A percentile compares a stretch with the other conserved stretches of the same genome.
Evolutionary conservation across 2,888 invertebrate species (phyloP).

Genomic region (Heteromurus nitidus): DNA sequence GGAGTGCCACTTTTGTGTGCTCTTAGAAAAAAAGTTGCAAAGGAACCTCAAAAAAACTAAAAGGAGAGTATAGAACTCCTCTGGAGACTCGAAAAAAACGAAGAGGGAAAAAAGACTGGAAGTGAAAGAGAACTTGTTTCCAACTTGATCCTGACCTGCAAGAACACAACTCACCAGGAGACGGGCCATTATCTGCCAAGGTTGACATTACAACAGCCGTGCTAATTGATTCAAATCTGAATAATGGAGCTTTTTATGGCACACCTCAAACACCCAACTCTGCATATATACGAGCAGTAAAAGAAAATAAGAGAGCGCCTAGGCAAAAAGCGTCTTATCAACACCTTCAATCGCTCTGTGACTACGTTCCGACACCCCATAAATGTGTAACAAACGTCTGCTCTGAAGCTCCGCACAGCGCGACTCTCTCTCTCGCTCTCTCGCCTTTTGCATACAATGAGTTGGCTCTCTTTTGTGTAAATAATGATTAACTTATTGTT

Average conservation of each 20-base stretch:
- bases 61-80: background rate
- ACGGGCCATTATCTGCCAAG: constrained; percentile 44
- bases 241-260: constrained; percentile 34
- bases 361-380: constrained; percentile 42
- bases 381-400: constrained; percentile 28
- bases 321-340: constrained; percentile 32
- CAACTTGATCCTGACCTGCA: constrained; percentile 52
- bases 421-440: too few relatives aligned
- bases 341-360: constrained; percentile 54
- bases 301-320: constrained; percentile 2
- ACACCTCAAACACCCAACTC: constrained; percentile 29
- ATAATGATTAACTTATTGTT: constrained; percentile 36
- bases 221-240: constrained; percentile 55
- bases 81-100: background rate
- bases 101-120: constrained; percentile 6
- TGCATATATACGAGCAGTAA: constrained; percentile 20
- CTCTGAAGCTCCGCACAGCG: too few relatives aligned
- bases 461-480: too few relatives aligned
- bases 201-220: constrained; percentile 44
- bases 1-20: too few relatives aligned
- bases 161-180: constrained; percentile 46
- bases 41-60: constrained; percentile 16
- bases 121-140: constrained; percentile 37
- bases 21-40: background rate
- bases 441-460: too few relatives aligned